Evolutionary conservation across 2,113 vertebrate genomes (phyloP), one percentile per base, ranked within the genome.

Genomic region (Apeltes quadracus): DNA sequence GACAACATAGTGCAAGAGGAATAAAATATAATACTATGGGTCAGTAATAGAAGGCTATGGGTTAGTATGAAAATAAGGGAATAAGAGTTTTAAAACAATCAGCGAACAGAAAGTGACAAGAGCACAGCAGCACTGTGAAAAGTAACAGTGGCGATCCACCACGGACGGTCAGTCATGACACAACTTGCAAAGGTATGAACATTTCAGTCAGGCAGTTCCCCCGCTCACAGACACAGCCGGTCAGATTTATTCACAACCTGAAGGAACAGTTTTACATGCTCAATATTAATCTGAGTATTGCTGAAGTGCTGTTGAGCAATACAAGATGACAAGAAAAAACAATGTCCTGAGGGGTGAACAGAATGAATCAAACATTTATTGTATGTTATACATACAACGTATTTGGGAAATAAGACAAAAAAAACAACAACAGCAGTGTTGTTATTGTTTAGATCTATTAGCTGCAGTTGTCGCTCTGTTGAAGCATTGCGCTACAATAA

Each of bases 181-280:
- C 62, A 61, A 81, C 91, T 88, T 83, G 90, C 82, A 79, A 15
- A 77, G 78, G 86, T 83, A 88, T 85, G 86, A 53, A 74, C 66
- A 81, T 74, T 32, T 67, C 34, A 67, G 44, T 12, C 53, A 38
- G 12, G 54, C 69, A 8, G 70, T 56, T 61, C 61, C 55, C 61
- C 61, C 46, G 20, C 5, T 22, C 32, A 22, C 32, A 72, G 43
- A 70, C 16, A 62, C 55, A 27, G 23, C 2, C 22, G 8, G 27
- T 46, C 29, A 4, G 46, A 38, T 46, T 61, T n/a, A 48, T 36
- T 0, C 3, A 76, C 23, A 73, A 7, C 3, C 12, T 7, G 32
- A n/a, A 4, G 6, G 59, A 20, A 65, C 51, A 58, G 23, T 8
- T 34, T 61, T 34, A 41, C 16, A 51, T 20, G 8, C 9, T 11